These are phyloP conservation scores for Platysteira castanea DNA, from an alignment of 2,113 vertebrate species.

Conservation along the genomic window DNA sequence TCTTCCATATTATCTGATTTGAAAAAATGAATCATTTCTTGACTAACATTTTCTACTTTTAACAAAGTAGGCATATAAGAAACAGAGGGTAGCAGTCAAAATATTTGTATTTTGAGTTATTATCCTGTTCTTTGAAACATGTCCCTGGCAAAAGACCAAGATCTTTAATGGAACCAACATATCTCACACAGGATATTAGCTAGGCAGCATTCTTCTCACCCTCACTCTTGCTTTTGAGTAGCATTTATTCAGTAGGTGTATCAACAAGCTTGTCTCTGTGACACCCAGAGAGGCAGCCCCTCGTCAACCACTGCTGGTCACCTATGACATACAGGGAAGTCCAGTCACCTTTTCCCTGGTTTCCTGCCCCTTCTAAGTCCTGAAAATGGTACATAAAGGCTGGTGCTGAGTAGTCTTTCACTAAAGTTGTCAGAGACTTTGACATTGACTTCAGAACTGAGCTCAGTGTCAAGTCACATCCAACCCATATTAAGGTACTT, in stretches of 20 bases:
- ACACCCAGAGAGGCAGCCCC: not conserved
- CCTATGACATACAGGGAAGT: not conserved
- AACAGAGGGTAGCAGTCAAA: constrained; percentile 65
- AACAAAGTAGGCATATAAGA: constrained; percentile 21
- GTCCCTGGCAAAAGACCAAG: constrained; percentile 53
- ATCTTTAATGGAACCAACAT: constrained; percentile 54
- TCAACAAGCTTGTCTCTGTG: not conserved
- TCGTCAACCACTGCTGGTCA: not conserved
- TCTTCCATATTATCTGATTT: constrained; percentile 32
- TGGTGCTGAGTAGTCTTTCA: not conserved
- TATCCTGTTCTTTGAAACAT: constrained; percentile 58
- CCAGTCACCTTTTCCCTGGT: not conserved
- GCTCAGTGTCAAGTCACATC: not conserved
- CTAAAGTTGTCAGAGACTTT: not conserved
- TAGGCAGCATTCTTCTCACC: not conserved
- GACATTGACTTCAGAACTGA: not conserved
- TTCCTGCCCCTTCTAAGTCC: not conserved
- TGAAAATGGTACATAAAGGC: not conserved
- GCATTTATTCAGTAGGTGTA: not conserved
- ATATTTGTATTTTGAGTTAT: constrained; percentile 60
- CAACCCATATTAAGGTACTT: not conserved
- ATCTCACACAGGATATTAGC: constrained; percentile 38
- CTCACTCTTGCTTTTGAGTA: not conserved
- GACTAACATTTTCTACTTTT: constrained; percentile 52
- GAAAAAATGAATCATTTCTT: constrained; percentile 46